Percentiles rank a stretch among this genome's conserved stretches.
Evolutionary conservation across 2,113 vertebrate species (phyloP).

Genomic region (Probosciger aterrimus): DNA sequence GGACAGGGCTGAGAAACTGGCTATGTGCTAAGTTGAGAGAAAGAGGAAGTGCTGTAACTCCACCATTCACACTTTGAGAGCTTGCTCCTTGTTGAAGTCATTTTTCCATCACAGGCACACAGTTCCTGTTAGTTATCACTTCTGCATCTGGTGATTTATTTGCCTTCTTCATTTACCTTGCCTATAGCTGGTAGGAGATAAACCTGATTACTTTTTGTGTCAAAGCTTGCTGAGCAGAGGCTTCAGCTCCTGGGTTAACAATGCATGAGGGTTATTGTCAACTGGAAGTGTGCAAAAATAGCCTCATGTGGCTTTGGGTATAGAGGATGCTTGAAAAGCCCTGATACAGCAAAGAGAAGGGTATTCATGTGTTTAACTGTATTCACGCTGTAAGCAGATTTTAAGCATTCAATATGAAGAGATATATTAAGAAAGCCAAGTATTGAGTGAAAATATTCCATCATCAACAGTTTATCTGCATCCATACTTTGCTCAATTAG

Average conservation of each 20-base stretch:
- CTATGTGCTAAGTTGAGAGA: not conserved
- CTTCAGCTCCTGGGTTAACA: not conserved
- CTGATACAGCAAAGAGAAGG: not conserved
- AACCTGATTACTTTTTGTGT: not conserved
- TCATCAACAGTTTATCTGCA: not conserved
- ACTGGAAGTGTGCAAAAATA: not conserved
- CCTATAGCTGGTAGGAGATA: not conserved
- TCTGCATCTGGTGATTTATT: not conserved
- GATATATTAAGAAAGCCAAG: not conserved
- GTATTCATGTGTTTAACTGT: not conserved
- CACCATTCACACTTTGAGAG: not conserved
- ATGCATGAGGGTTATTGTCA: fast-evolving
- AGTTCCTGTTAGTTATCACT: not conserved
- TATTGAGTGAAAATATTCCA: not conserved
- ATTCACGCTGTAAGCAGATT: not conserved
- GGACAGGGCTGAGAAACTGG: not conserved
- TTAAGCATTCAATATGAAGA: not conserved
- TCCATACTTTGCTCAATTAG: not conserved
- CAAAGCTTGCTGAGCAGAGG: not conserved
- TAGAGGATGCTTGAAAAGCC: not conserved
- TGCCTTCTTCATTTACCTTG: not conserved
- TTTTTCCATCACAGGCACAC: not conserved
- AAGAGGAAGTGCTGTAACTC: not conserved
- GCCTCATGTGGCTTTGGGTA: not conserved
- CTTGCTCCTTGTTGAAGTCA: fast-evolving